Evolutionary conservation across 2,888 invertebrate genomes (phyloP).

Genomic region (Aromia moschata): DNA sequence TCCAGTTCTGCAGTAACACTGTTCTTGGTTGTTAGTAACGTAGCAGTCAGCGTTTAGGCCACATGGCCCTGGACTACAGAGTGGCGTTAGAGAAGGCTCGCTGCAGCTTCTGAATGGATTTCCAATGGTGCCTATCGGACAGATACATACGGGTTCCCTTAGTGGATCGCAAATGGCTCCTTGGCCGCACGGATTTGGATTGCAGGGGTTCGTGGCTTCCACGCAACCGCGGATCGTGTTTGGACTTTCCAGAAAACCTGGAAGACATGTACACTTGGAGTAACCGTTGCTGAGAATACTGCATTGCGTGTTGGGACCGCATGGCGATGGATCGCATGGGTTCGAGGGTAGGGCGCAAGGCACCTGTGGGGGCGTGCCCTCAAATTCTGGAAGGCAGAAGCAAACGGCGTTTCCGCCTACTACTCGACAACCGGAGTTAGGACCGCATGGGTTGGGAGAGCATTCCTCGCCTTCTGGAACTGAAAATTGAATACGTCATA

Average conservation of each 20-base stretch:
- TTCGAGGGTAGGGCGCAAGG: conserved; percentile 77
- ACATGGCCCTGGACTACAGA: conserved; percentile 86
- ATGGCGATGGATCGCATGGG: conserved; percentile 86
- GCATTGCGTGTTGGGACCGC: conserved; percentile 90
- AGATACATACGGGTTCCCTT: conserved; percentile 83
- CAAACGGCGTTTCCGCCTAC: conserved; percentile 81
- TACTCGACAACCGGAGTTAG: conserved; percentile 82
- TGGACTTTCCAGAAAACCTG: conserved; percentile 85
- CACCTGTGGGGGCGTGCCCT: conserved; percentile 81
- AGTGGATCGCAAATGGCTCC: conserved; percentile 84
- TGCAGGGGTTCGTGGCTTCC: conserved; percentile 81
- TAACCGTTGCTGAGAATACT: conserved; percentile 79
- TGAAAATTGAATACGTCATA: conserved; percentile 59
- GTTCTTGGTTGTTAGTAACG: conserved; percentile 81
- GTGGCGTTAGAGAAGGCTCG: conserved; percentile 68
- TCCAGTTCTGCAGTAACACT: conserved; percentile 82
- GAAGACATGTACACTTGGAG: conserved; percentile 86
- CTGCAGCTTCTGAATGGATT: conserved; percentile 84
- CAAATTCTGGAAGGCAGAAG: conserved; percentile 88
- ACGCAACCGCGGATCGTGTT: conserved; percentile 88
- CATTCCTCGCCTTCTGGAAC: conserved; percentile 91
- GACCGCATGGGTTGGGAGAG: conserved; percentile 83
- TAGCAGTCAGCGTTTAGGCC: conserved; percentile 86
- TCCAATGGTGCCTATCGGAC: conserved; percentile 82
- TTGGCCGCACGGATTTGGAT: conserved; percentile 82